These are phyloP conservation scores for Erannis defoliaria DNA, from an alignment of 2,888 invertebrate species.

Conservation along the genomic window DNA sequence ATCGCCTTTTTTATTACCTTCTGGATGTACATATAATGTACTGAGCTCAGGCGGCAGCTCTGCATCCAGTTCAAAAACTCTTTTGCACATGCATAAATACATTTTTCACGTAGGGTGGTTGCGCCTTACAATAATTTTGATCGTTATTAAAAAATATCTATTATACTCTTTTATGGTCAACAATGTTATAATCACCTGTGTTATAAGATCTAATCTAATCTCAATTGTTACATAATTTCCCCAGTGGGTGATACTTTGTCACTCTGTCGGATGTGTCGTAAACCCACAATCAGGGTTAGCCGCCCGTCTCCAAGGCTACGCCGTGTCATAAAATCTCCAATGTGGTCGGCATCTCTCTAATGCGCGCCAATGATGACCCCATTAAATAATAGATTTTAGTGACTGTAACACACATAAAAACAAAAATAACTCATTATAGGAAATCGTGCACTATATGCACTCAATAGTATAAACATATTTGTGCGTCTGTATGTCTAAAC, in stretches of 20 bases:
- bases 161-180: neutral
- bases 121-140: no score
- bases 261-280: slow-evolving; percentile 52
- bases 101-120: no score
- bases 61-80: no score
- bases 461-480: neutral
- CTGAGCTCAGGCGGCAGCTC: no score
- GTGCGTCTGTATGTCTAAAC: no score
- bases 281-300: slow-evolving; percentile 57
- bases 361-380: slow-evolving; percentile 20
- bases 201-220: slow-evolving; percentile 3
- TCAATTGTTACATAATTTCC: slow-evolving; percentile 16
- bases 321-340: slow-evolving; percentile 36
- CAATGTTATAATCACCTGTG: neutral
- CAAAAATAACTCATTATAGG: neutral
- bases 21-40: no score
- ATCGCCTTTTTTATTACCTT: no score
- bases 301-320: slow-evolving; percentile 50
- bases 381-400: slow-evolving; percentile 16
- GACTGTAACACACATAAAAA: neutral
- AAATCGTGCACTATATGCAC: no score
- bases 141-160: no score
- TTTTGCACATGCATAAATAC: no score
- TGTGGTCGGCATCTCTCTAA: slow-evolving; percentile 22
- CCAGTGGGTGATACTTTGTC: slow-evolving; percentile 21